Base-by-base conservation (phyloP, 2,113 vertebrate genomes). In the Hirundichthys speculiger region DNA sequence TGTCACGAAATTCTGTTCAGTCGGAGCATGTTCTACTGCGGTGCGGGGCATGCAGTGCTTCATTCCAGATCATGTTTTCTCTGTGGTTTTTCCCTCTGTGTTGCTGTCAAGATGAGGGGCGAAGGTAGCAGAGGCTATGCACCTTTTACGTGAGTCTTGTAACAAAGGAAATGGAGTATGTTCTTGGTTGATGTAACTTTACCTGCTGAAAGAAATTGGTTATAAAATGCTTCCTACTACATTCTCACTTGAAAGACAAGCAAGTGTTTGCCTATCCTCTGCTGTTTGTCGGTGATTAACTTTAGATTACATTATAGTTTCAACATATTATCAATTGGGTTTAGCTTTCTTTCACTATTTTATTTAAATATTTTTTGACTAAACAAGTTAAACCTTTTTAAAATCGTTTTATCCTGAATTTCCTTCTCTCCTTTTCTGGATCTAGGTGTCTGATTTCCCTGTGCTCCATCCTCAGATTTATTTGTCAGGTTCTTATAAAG, bases 31-130 rank as follows among this genome's bases (percentile, higher is more conserved):
- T 20, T 58, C 34, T 40, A 18, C 50, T 46, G 34, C 18, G 19
- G 5, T 21, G 15, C 5, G 15, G 42, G 20, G 6, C n/a, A n/a
- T n/a, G 40, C 7, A 7, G 53, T 1, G 5, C n/a, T 58, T 64
- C 20, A n/a, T 43, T 63, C 54, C 56, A 25, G 16, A 40, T 34
- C 48, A 22, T 62, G 52, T 62, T 43, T 53, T 19, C 16, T 19
- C 18, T 53, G 19, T 54, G 64, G 58, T n/a, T 50, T 42, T 65
- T n/a, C 47, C 51, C 25, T 55, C 71, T 40, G 54, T 57, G 27
- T 64, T 43, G 58, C 69, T 71, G 75, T 77, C 67, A 80, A 34
- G 19, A 55, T 15, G 13, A 64, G 76, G 64, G 54, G 0, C 64
- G 68, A 39, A 78, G 54, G 46, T 68, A 56, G 60, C 13, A 7